Evolutionary conservation across 2,113 vertebrate species (phyloP).

Genomic region (Paracanthobrama guichenoti): DNA sequence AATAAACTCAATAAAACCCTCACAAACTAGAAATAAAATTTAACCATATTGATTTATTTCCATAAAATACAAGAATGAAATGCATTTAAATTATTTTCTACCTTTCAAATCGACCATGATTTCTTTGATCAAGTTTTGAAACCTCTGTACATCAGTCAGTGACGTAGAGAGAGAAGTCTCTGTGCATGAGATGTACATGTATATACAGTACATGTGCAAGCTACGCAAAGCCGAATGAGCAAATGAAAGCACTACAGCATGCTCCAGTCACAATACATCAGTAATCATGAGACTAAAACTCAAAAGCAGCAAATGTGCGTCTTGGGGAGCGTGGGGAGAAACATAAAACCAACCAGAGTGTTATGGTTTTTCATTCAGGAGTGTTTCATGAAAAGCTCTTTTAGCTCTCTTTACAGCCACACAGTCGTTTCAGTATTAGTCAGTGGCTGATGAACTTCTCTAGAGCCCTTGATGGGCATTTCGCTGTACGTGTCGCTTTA

Average conservation of each 20-base stretch:
- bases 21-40: conserved; percentile 46
- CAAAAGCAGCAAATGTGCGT: conserved; percentile 52
- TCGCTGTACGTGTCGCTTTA: neutral
- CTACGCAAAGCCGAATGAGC: conserved; percentile 64
- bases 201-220: conserved; percentile 88
- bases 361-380: neutral
- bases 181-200: conserved; percentile 91
- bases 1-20: conserved; percentile 26
- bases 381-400: conserved; percentile 1
- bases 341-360: conserved; percentile 62
- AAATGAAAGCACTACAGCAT: conserved; percentile 36
- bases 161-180: conserved; percentile 59
- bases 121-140: conserved; percentile 76
- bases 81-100: conserved; percentile 73
- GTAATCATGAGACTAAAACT: conserved; percentile 53
- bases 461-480: conserved; percentile 19
- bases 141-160: conserved; percentile 87
- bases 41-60: conserved; percentile 70
- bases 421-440: neutral
- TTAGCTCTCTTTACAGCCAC: neutral
- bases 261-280: conserved; percentile 51
- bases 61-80: conserved; percentile 78
- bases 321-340: conserved; percentile 53
- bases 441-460: neutral
- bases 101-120: conserved; percentile 47